Evolutionary conservation across 2,797 vertebrate species (phyloP).

Genomic region (Sebastes nivosus): DNA sequence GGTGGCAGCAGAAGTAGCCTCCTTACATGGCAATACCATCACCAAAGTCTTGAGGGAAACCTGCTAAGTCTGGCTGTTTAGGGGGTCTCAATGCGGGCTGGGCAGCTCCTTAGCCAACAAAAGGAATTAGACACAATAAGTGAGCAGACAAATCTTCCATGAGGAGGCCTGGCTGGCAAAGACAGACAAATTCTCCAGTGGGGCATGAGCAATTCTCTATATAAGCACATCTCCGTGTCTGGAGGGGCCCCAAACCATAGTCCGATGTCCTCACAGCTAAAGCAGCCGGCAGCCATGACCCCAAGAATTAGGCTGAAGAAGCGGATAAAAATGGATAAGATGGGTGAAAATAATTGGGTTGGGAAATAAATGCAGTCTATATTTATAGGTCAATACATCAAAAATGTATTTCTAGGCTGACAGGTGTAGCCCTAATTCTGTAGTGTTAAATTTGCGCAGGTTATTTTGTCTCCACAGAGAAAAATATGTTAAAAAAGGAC

Average conservation of each 20-base stretch:
- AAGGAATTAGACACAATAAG: conserved; percentile 64
- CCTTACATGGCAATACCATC: conserved; percentile 26
- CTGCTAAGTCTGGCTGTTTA: conserved; percentile 37
- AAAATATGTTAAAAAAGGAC: conserved; percentile 26
- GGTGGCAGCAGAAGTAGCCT: conserved; percentile 9
- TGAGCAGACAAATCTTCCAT: conserved; percentile 57
- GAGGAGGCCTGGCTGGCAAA: conserved; percentile 52
- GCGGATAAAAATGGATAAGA: conserved; percentile 10
- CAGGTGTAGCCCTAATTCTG: conserved; percentile 36
- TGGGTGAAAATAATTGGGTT: background rate
- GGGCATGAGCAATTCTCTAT: conserved; percentile 51
- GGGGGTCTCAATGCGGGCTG: conserved; percentile 28
- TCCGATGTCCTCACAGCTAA: conserved; percentile 45
- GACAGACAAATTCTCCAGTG: conserved; percentile 57
- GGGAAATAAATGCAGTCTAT: conserved; percentile 38
- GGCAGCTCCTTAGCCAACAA: conserved; percentile 53
- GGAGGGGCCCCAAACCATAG: conserved; percentile 22
- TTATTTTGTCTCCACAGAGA: conserved; percentile 13
- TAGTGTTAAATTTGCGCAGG: conserved; percentile 33
- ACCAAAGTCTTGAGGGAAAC: conserved; percentile 36
- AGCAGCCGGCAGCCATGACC: conserved; percentile 30
- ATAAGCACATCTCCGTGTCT: conserved; percentile 60
- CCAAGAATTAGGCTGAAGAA: conserved; percentile 25
- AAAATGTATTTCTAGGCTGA: conserved; percentile 31
- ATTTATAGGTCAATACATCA: conserved; percentile 44